Percentiles rank a stretch among this genome's conserved stretches.
Evolutionary conservation across 2,888 invertebrate species (phyloP).

Genomic region (Tineola bisselliella): DNA sequence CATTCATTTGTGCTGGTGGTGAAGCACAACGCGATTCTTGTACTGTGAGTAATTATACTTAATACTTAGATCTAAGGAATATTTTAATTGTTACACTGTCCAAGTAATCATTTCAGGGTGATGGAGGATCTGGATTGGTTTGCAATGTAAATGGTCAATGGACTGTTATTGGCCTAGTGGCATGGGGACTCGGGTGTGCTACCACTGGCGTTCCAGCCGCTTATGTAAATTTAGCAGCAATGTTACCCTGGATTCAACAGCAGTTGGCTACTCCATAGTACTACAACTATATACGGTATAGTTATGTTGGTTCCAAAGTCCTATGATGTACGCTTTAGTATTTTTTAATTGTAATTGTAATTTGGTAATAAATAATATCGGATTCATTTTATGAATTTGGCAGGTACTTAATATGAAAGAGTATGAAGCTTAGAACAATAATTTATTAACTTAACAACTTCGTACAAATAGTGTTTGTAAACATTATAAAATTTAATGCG

Average conservation of each 20-base stretch:
- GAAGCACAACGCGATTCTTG: slow-evolving; percentile 81
- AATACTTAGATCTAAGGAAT: too few species aligned
- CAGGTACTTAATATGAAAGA: not conserved
- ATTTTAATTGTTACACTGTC: too few species aligned
- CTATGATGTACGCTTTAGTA: not conserved
- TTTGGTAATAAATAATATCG: not conserved
- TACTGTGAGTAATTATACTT: slow-evolving; percentile 72
- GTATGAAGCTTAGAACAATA: slow-evolving; percentile 50
- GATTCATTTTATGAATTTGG: not conserved
- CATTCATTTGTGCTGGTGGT: slow-evolving; percentile 84
- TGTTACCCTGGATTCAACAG: slow-evolving; percentile 73
- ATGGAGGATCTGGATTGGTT: slow-evolving; percentile 78
- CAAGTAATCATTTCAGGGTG: slow-evolving; percentile 74
- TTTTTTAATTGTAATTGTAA: not conserved
- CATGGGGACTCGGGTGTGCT: slow-evolving; percentile 81
- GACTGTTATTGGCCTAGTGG: slow-evolving; percentile 73
- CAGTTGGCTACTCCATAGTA: slow-evolving; percentile 42
- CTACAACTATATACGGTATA: not conserved
- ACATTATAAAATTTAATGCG: slow-evolving; percentile 56
- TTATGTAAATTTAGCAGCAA: slow-evolving; percentile 77
- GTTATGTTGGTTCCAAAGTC: not conserved
- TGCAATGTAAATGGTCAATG: slow-evolving; percentile 69
- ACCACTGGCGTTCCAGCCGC: slow-evolving; percentile 76
- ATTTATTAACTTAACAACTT: slow-evolving; percentile 61
- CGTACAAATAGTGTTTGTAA: slow-evolving; percentile 62